These are phyloP conservation scores for Campoplex capitator DNA, from an alignment of 2,888 invertebrate genomes.

Conservation along the genomic window DNA sequence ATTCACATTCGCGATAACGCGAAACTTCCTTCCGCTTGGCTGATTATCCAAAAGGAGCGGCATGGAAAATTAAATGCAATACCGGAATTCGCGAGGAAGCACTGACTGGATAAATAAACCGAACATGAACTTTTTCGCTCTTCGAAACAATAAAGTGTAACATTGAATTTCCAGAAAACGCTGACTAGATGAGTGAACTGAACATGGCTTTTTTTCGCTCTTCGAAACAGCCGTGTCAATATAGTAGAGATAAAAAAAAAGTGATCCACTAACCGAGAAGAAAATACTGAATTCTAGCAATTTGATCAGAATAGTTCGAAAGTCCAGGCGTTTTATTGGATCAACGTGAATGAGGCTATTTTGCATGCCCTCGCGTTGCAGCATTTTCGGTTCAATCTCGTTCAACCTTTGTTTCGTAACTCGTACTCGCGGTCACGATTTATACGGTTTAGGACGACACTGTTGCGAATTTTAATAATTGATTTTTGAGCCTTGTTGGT, in stretches of 20 bases:
- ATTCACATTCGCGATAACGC: constrained; percentile 65
- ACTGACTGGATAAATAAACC: not conserved
- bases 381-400: not conserved
- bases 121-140: not conserved
- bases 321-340: not conserved
- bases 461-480: constrained; percentile 55
- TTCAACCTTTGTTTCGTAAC: not conserved
- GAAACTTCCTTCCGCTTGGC: constrained; percentile 29
- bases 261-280: not conserved
- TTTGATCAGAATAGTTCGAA: not conserved
- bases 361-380: not conserved
- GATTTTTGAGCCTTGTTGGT: constrained; percentile 51
- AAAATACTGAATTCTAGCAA: not conserved
- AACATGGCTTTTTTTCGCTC: not conserved
- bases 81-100: not conserved
- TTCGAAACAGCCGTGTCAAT: not conserved
- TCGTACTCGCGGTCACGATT: not conserved
- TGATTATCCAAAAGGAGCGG: constrained; percentile 10
- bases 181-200: not conserved
- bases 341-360: not conserved
- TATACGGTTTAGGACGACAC: not conserved
- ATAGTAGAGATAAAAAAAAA: not conserved
- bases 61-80: constrained; percentile 6
- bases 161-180: not conserved
- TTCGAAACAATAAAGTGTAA: not conserved